Evolutionary conservation across 2,888 invertebrate species (phyloP).

Genomic region (Protophormia terraenovae): DNA sequence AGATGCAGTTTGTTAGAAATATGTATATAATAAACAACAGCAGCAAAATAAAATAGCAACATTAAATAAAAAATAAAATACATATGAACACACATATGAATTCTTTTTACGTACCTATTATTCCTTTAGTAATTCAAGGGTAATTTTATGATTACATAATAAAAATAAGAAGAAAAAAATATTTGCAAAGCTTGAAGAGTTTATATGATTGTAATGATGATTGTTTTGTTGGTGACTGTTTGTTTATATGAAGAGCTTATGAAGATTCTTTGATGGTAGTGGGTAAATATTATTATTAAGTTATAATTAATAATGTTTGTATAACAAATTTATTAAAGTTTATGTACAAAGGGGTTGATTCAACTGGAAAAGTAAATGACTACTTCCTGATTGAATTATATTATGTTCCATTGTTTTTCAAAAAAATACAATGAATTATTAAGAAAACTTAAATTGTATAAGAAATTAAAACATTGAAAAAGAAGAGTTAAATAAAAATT

Average conservation of each 20-base stretch:
- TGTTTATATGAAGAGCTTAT: not conserved
- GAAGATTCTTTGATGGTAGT: not conserved
- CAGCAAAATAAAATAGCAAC: not conserved
- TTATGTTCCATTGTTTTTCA: not conserved
- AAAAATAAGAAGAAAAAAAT: not conserved
- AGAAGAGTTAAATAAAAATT: too few species aligned
- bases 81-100: slow-evolving; percentile 16
- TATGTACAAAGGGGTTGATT: slow-evolving; percentile 1
- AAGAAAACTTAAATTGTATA: not conserved
- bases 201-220: slow-evolving; percentile 30
- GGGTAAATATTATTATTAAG: slow-evolving; percentile 53
- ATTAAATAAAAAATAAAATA: slow-evolving; percentile 8
- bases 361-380: not conserved
- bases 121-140: slow-evolving; percentile 60
- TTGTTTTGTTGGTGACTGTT: slow-evolving; percentile 15
- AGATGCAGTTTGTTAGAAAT: slow-evolving; percentile 30
- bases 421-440: not conserved
- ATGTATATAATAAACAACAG: not conserved
- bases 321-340: slow-evolving; percentile 47
- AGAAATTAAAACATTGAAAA: too few species aligned
- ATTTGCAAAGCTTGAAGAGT: slow-evolving; percentile 43
- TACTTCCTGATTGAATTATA: not conserved
- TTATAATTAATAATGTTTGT: slow-evolving; percentile 61
- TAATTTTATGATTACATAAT: slow-evolving; percentile 62
- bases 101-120: too few species aligned